Evolutionary conservation across 2,797 vertebrate species (phyloP).

Genomic region (Australoheros facetus): DNA sequence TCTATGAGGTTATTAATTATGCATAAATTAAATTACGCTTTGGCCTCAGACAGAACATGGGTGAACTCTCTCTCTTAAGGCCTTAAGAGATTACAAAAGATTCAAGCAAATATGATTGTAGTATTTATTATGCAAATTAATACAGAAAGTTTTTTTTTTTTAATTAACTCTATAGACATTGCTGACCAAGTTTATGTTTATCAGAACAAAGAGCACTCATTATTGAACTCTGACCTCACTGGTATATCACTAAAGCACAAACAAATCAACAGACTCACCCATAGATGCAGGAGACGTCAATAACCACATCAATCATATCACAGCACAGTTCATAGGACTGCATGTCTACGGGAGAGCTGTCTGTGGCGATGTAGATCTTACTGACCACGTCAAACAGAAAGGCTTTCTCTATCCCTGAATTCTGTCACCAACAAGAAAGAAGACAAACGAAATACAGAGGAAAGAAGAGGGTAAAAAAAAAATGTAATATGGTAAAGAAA

Average conservation of each 20-base stretch:
- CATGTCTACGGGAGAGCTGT: slow-evolving; percentile 99
- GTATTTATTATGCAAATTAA: slow-evolving; percentile 25
- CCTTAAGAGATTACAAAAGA: slow-evolving; percentile 15
- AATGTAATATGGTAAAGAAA: background rate
- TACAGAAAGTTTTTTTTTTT: background rate
- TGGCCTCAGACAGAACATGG: slow-evolving; percentile 10
- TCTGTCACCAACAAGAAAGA: slow-evolving; percentile 74
- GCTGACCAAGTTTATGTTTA: background rate
- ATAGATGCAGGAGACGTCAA: slow-evolving; percentile 99
- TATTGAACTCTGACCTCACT: background rate
- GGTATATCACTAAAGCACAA: background rate
- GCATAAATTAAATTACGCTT: slow-evolving; percentile 35
- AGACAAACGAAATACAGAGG: background rate
- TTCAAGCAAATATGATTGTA: background rate
- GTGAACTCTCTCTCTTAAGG: slow-evolving; percentile 8
- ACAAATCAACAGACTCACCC: slow-evolving; percentile 84
- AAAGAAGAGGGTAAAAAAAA: background rate
- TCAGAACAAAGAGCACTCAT: background rate
- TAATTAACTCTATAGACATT: background rate
- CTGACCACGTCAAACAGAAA: slow-evolving; percentile 99
- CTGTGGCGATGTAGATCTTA: slow-evolving; percentile 99
- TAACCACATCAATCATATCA: slow-evolving; percentile 99
- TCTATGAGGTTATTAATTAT: slow-evolving; percentile 37
- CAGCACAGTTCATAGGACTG: slow-evolving; percentile 99
- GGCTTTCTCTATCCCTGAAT: slow-evolving; percentile 99